Percentiles rank a stretch among this genome's conserved stretches.
These are phyloP conservation scores for Dryoscopus gambensis DNA, from an alignment of 2,113 vertebrate genomes.

Conservation along the genomic window DNA sequence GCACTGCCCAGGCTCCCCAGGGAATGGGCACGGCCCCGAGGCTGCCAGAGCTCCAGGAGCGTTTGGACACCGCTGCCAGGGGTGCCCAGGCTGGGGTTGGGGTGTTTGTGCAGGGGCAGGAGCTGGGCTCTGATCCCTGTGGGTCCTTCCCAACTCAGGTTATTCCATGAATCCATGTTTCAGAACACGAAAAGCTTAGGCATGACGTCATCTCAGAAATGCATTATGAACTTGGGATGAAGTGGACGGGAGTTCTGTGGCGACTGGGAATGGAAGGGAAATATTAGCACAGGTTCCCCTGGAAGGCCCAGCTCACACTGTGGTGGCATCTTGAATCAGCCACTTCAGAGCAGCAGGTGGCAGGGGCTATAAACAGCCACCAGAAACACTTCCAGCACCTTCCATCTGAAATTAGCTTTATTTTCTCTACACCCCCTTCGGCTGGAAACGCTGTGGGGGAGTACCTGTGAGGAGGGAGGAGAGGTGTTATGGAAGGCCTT, in stretches of 20 bases:
- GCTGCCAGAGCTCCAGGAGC: neutral
- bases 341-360: neutral
- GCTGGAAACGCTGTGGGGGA: neutral
- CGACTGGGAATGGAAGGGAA: neutral
- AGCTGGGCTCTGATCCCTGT: rapidly evolving
- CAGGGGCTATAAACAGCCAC: neutral
- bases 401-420: neutral
- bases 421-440: neutral
- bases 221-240: rapidly evolving
- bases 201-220: neutral
- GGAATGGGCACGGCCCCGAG: neutral
- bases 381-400: neutral
- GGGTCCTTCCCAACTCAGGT: neutral
- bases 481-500: neutral
- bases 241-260: neutral
- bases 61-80: neutral
- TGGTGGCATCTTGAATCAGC: neutral
- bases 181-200: neutral
- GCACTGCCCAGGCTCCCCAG: neutral
- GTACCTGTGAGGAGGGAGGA: neutral
- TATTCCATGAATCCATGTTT: neutral
- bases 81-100: neutral
- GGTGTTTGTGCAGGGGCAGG: neutral
- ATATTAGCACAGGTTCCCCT: neutral
- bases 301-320: neutral